Conservation (phyloP, 2,797 vertebrate genomes). For the Phoebastria nigripes region DNA sequence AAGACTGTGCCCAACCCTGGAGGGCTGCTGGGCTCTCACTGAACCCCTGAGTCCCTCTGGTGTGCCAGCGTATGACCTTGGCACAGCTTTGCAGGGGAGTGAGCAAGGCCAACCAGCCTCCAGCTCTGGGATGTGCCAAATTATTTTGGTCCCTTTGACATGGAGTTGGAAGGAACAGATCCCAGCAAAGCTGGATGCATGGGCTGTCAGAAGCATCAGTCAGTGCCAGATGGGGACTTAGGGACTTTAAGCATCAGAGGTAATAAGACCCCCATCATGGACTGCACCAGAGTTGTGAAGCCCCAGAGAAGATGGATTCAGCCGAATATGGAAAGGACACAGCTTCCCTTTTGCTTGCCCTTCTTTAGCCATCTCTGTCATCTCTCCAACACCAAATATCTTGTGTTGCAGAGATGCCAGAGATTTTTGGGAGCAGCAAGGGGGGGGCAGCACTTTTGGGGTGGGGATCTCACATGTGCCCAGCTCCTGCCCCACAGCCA, state of each 20-base stretch:
- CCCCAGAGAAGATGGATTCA: not conserved
- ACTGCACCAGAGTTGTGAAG: not conserved
- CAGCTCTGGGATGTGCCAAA: not conserved
- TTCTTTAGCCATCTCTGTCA: not conserved
- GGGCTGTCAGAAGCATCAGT: not conserved
- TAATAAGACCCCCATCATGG: not conserved
- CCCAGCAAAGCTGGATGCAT: not conserved
- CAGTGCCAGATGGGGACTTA: not conserved
- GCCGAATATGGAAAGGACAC: not conserved
- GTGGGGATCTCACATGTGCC: not conserved
- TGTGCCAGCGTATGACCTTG: fast-evolving
- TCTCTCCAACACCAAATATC: not conserved
- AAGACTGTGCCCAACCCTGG: not conserved
- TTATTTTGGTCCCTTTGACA: not conserved
- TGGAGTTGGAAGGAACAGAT: not conserved
- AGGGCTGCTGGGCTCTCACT: not conserved
- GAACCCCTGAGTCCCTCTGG: not conserved
- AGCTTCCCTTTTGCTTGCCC: not conserved
- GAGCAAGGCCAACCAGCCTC: not conserved
- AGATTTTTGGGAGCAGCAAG: not conserved
- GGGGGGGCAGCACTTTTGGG: not conserved
- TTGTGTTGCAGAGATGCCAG: not conserved
- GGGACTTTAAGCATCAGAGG: not conserved
- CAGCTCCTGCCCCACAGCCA: not conserved
- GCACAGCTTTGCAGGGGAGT: not conserved